phyloP scores from a whole-genome alignment of 2,888 invertebrate species.

The Diogma glabrata region DNA sequence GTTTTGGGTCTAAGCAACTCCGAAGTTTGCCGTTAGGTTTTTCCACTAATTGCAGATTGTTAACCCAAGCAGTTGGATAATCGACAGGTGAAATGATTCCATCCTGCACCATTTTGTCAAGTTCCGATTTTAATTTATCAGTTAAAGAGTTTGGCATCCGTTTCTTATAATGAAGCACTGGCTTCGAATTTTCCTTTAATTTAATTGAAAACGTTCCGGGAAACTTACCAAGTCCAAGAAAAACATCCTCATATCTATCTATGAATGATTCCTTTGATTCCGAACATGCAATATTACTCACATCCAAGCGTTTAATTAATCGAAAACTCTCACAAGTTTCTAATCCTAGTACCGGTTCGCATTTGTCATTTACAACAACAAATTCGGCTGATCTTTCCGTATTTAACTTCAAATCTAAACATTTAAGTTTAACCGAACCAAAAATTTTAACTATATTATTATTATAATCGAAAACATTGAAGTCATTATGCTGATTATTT shows the following conservation, averaged over 20 bases:
- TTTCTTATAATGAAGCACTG: background rate
- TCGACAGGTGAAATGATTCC: conserved; percentile 19
- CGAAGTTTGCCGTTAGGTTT: background rate
- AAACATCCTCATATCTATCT: no score
- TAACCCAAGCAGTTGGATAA: conserved; percentile 20
- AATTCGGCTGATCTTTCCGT: background rate
- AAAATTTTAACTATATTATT: no score
- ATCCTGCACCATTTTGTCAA: conserved; percentile 6
- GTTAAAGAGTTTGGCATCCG: background rate
- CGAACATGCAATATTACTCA: no score
- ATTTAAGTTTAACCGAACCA: no score
- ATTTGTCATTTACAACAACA: background rate
- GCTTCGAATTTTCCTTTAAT: no score
- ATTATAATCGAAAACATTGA: no score
- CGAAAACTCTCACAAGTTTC: background rate
- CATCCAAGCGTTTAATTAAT: background rate
- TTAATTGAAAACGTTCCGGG: no score
- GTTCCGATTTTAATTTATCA: background rate
- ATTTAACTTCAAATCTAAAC: no score
- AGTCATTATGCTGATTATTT: no score
- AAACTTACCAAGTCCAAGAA: no score
- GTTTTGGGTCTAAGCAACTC: background rate
- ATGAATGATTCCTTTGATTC: no score
- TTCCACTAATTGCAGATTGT: conserved; percentile 9
- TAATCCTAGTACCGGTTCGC: background rate